Evolutionary conservation across 2,797 vertebrate species (phyloP), one percentile per base, ranked within the genome.

Genomic region (Pseudochromis fuscus): DNA sequence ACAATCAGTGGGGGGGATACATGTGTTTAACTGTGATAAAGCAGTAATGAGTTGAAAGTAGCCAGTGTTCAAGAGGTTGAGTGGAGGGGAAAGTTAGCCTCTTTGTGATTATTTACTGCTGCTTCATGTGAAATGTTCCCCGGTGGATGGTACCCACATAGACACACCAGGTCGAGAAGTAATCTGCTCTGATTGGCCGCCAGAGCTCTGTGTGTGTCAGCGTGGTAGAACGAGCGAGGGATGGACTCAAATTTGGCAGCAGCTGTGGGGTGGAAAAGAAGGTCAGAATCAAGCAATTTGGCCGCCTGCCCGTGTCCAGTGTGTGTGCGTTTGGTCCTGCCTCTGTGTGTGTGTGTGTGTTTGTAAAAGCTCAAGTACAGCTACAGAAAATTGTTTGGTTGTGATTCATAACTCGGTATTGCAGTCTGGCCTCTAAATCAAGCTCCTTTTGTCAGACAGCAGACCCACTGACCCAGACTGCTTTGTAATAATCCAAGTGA

Each of bases 251-350:
- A 83, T 86, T 86, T 88, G 87, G 88, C 88, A 90, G 85, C 88
- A 89, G 89, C 85, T 89, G 87, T 73, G 68, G 76, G 77, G 76
- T 88, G 83, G 77, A 88, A 88, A 88, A 87, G 75, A 85, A 91
- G 90, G 91, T 92, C 91, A 89, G 79, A 84, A 75, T 67, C 56
- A 56, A 84, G 69, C 79, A 61, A 68, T 81, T 55, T 89, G 90
- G 86, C 71, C 3, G 72, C 31, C 27, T 11, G 70, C 79, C 86
- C 71, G 40, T 55, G 67, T 81, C 58, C 48, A 21, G 57, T 52
- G 45, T 63, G 60, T 50, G 50, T 48, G 55, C 67, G 50, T 65
- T 13, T 51, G 21, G 30, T 12, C 16, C n/a, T 60, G 12, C 37
- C n/a, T n/a, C n/a, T n/a, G 19, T 52, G 27, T 40, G 40, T 73